These are phyloP conservation scores for Onychorhynchus coronatus DNA, from an alignment of 2,113 vertebrate species.

Conservation along the genomic window DNA sequence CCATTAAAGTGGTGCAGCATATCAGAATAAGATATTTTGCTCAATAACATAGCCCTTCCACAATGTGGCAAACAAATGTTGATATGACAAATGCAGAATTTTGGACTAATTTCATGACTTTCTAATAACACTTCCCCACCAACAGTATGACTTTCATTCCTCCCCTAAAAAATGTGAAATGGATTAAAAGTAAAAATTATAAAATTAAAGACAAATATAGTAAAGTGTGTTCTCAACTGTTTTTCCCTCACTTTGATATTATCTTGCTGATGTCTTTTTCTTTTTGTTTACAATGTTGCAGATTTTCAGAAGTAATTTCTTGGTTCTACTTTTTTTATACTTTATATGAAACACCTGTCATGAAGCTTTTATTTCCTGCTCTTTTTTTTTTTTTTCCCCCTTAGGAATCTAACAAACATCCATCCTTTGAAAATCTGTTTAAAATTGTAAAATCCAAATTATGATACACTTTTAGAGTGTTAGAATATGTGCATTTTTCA, in stretches of 20 bases:
- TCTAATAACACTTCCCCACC: neutral
- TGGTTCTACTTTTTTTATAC: neutral
- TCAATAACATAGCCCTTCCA: neutral
- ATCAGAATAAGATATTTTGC: neutral
- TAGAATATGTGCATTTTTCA: neutral
- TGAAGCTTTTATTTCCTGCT: neutral
- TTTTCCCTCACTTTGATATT: neutral
- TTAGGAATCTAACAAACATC: neutral
- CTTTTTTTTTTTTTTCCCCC: fast-evolving
- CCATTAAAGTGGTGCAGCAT: neutral
- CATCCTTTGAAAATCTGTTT: neutral
- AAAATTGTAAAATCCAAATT: neutral
- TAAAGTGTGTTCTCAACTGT: neutral
- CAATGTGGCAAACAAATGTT: neutral
- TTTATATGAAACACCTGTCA: neutral
- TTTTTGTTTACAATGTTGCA: neutral
- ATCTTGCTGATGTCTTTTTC: neutral
- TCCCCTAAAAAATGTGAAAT: neutral
- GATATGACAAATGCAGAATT: neutral
- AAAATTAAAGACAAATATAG: neutral
- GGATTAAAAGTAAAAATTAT: neutral
- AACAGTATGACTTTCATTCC: neutral
- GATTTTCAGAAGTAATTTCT: neutral
- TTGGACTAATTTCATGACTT: neutral
- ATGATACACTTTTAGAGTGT: neutral